phyloP scores from a whole-genome alignment of 2,888 invertebrate species.

The Siphonodentalium dalli region DNA sequence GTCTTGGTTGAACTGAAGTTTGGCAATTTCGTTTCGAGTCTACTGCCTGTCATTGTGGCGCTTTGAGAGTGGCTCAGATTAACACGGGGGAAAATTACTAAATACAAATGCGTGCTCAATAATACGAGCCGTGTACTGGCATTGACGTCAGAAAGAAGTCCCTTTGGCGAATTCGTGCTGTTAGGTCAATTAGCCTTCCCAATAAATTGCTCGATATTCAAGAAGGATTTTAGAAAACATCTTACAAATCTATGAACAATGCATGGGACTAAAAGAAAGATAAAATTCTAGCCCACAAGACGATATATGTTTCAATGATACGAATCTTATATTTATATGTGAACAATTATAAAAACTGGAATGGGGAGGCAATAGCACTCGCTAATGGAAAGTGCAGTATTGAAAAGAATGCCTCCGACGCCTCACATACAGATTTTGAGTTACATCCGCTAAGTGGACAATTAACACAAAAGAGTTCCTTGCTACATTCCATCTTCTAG shows the following conservation, averaged over 20 bases:
- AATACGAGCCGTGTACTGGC: conserved; percentile 54
- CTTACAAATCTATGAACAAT: background rate
- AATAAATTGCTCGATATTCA: background rate
- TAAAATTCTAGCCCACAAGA: too few species aligned
- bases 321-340: background rate
- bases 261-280: too few species aligned
- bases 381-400: conserved; percentile 59
- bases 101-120: conserved; percentile 58
- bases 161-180: conserved; percentile 48
- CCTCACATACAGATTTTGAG: conserved; percentile 51
- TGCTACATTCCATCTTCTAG: conserved; percentile 48
- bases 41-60: too few species aligned
- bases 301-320: background rate
- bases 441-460: conserved; percentile 58
- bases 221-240: background rate
- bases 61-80: too few species aligned
- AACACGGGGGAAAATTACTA: too few species aligned
- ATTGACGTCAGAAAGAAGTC: conserved; percentile 60
- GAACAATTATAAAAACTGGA: conserved; percentile 2
- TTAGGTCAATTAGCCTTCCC: conserved; percentile 47
- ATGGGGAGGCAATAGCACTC: conserved; percentile 43
- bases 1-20: background rate
- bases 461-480: conserved; percentile 54
- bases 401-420: conserved; percentile 61
- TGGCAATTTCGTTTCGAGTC: background rate